Percentiles rank a stretch among this genome's conserved stretches.
Conservation (phyloP, 2,797 vertebrate genomes). For the Ptychadena robeensis region DNA sequence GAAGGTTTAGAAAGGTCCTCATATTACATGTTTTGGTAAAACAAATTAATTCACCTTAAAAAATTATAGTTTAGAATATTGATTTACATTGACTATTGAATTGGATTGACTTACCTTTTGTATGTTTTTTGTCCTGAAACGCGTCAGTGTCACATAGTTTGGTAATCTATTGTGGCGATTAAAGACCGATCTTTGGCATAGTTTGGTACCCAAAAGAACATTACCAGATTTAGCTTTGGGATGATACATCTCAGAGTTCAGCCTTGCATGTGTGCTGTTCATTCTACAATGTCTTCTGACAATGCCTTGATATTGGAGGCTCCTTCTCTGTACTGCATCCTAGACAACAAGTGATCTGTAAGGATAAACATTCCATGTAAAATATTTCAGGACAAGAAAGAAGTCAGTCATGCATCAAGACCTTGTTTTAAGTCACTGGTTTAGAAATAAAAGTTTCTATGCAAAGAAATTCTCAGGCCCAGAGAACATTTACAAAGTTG, state of each 20-base stretch:
- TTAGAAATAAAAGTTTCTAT: neutral
- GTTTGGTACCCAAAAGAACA: neutral
- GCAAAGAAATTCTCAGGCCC: neutral
- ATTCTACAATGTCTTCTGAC: slow-evolving; percentile 50
- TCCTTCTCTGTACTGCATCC: neutral
- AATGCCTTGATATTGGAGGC: slow-evolving; percentile 10
- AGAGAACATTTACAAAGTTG: slow-evolving; percentile 34
- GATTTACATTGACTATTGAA: too few relatives aligned
- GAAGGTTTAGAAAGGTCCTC: too few relatives aligned
- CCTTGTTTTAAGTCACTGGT: slow-evolving; percentile 39
- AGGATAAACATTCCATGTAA: neutral
- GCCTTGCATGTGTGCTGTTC: neutral
- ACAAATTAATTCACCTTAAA: neutral
- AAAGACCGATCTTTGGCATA: slow-evolving; percentile 42
- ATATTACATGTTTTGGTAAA: too few relatives aligned
- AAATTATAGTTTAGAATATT: too few relatives aligned
- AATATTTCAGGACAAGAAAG: slow-evolving; percentile 17
- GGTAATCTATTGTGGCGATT: slow-evolving; percentile 61
- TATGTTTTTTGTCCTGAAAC: slow-evolving; percentile 54
- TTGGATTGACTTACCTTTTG: slow-evolving; percentile 57
- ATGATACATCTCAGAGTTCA: slow-evolving; percentile 30
- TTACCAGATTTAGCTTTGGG: slow-evolving; percentile 30
- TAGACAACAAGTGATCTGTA: slow-evolving; percentile 22
- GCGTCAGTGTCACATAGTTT: slow-evolving; percentile 43
- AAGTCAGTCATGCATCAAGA: slow-evolving; percentile 44